These are phyloP conservation scores for Columbina picui DNA, from an alignment of 2,113 vertebrate genomes.

Conservation along the genomic window DNA sequence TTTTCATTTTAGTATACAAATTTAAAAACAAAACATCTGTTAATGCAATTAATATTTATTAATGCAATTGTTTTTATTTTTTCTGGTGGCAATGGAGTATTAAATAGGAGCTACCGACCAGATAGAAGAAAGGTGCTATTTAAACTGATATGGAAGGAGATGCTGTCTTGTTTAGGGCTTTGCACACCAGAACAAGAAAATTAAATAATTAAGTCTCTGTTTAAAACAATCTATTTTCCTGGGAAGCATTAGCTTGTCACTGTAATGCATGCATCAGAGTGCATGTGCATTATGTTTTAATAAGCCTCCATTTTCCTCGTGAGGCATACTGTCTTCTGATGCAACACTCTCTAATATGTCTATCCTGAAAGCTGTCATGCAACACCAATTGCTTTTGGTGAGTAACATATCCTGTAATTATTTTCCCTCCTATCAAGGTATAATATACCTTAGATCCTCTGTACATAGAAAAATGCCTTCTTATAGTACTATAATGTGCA, in stretches of 20 bases:
- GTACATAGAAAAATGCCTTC: not conserved
- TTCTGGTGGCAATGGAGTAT: not conserved
- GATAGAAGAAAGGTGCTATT: not conserved
- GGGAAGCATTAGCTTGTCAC: not conserved
- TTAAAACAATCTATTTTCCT: not conserved
- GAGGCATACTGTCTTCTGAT: not conserved
- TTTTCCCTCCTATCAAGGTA: not conserved
- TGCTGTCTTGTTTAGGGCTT: not conserved
- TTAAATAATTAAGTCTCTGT: slow-evolving; percentile 34
- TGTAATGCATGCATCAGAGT: not conserved
- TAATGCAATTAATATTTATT: not conserved
- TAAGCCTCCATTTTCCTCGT: not conserved
- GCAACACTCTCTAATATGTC: not conserved
- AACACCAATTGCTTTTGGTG: not conserved
- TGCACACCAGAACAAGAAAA: not conserved
- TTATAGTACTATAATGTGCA: not conserved
- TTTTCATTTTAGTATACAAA: slow-evolving; percentile 3
- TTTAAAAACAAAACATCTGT: not conserved
- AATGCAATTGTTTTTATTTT: not conserved
- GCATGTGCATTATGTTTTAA: not conserved
- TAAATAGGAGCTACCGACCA: not conserved
- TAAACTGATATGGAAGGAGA: not conserved
- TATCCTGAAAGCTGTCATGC: not conserved
- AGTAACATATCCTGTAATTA: not conserved
- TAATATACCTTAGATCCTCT: not conserved